phyloP scores from a whole-genome alignment of 2,113 vertebrate species.

The Pelecanoides urinatrix region DNA sequence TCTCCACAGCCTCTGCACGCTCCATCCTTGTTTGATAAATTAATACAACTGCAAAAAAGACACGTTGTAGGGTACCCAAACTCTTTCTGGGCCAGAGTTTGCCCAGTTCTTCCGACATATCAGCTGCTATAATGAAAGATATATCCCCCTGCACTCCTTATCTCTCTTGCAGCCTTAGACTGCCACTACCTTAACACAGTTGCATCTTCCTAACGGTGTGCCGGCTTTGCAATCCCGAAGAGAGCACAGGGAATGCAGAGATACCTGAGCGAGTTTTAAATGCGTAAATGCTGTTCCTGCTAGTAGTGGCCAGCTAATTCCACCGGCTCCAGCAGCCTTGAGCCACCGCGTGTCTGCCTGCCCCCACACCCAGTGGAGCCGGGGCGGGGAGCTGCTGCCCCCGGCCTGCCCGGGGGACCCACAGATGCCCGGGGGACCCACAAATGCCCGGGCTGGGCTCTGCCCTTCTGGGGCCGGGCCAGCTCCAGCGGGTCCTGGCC shows the following conservation, averaged over 20 bases:
- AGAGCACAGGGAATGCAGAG: not conserved
- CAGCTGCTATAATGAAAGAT: not conserved
- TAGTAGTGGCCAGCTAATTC: not conserved
- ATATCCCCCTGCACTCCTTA: not conserved
- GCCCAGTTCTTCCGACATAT: not conserved
- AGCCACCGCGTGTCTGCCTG: not conserved
- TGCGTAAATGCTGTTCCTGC: not conserved
- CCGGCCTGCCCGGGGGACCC: not conserved
- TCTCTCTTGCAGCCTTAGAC: not conserved
- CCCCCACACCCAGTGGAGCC: not conserved
- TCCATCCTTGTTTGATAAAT: not conserved
- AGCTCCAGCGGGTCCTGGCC: accelerated
- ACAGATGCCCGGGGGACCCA: not conserved
- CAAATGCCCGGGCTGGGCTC: not conserved
- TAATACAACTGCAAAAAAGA: not conserved
- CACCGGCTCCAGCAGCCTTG: not conserved
- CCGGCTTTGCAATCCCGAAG: not conserved
- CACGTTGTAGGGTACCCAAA: not conserved
- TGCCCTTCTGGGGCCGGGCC: not conserved
- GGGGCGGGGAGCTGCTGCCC: not conserved
- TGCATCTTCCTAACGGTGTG: not conserved
- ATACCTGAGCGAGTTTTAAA: not conserved
- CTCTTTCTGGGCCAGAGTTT: not conserved
- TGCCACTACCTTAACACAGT: not conserved
- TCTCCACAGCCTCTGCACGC: not conserved